Conservation (phyloP, 2,797 vertebrate genomes). For the Pogoniulus pusillus region DNA sequence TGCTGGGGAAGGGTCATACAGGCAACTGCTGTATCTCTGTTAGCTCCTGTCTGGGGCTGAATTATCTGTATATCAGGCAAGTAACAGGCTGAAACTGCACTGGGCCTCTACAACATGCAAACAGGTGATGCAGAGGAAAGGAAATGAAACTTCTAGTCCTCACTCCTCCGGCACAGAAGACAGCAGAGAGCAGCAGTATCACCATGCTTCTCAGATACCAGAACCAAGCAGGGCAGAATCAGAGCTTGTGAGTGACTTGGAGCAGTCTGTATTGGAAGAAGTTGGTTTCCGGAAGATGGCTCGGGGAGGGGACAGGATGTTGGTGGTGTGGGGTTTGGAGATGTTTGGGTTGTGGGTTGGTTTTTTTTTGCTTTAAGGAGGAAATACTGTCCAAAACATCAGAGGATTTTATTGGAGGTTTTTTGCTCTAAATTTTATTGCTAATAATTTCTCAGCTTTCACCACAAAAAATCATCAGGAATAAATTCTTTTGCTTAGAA, state of each 20-base stretch:
- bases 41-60: too few species aligned
- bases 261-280: background rate
- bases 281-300: background rate
- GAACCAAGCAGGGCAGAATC: background rate
- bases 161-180: background rate
- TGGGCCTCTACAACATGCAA: background rate
- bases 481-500: background rate
- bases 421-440: background rate
- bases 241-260: background rate
- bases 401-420: background rate
- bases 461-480: background rate
- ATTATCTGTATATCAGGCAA: background rate
- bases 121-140: background rate
- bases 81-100: background rate
- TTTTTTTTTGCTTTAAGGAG: background rate
- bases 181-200: background rate
- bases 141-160: background rate
- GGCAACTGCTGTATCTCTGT: too few species aligned
- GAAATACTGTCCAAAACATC: too few species aligned
- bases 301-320: background rate
- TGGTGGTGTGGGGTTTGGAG: background rate
- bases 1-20: too few species aligned
- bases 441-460: background rate
- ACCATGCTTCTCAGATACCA: accelerated
- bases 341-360: too few species aligned